Conservation (phyloP, 1,140 invertebrate species). For the Bombus superbus region DNA sequence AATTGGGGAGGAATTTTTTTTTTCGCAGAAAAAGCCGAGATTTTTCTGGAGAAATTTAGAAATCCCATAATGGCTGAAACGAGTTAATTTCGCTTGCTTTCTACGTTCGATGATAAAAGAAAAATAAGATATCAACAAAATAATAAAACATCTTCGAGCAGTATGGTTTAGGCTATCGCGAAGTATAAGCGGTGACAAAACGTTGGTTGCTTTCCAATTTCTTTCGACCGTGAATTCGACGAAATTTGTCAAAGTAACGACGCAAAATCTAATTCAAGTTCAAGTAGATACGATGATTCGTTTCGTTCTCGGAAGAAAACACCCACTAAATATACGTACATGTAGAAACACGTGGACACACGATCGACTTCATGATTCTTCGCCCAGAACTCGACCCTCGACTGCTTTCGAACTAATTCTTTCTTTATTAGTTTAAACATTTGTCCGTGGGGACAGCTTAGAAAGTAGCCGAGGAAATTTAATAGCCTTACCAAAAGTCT, state of each 20-base stretch:
- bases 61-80: neutral
- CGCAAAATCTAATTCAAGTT: too few relatives aligned
- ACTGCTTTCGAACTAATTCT: neutral
- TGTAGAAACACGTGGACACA: too few relatives aligned
- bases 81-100: slow-evolving; percentile 3
- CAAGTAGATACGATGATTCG: too few relatives aligned
- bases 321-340: neutral
- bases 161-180: neutral
- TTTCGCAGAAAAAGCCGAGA: neutral
- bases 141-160: neutral
- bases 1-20: neutral
- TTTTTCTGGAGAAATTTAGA: slow-evolving; percentile 33
- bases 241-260: too few relatives aligned
- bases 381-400: neutral
- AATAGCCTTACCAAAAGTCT: neutral
- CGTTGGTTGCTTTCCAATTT: neutral
- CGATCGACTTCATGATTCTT: neutral
- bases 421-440: neutral
- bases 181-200: neutral
- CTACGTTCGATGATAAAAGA: neutral
- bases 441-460: neutral
- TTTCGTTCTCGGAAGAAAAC: neutral
- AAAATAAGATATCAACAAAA: neutral
- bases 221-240: neutral
- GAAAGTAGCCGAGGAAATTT: slow-evolving; percentile 1